Evolutionary conservation across 2,113 vertebrate genomes (phyloP).

Genomic region (Phainopepla nitens): DNA sequence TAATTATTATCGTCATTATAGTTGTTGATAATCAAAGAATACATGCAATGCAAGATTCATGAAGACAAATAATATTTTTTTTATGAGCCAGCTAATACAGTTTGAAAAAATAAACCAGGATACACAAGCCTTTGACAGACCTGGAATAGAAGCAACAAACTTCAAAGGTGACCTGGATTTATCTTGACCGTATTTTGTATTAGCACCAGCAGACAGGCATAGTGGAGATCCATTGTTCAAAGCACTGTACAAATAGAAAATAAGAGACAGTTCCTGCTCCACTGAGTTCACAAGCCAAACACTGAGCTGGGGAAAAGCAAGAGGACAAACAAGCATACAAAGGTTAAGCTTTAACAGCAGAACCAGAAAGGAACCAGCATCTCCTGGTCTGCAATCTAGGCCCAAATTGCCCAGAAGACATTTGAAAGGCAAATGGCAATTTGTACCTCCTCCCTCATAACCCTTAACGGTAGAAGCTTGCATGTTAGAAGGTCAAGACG

Average conservation of each 20-base stretch:
- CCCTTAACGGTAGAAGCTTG: not conserved
- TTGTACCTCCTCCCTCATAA: not conserved
- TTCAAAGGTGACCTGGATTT: conserved; percentile 1
- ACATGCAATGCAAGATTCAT: not conserved
- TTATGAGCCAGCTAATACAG: not conserved
- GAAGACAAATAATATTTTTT: not conserved
- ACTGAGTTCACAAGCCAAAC: not conserved
- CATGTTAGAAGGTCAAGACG: not conserved
- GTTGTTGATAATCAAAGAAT: not conserved
- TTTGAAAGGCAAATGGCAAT: not conserved
- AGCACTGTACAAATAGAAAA: conserved; percentile 1
- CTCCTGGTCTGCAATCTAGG: not conserved
- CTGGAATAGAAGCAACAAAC: not conserved
- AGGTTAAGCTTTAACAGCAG: not conserved
- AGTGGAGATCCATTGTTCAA: not conserved
- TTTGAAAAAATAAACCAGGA: not conserved
- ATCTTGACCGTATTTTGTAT: not conserved
- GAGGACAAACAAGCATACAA: not conserved
- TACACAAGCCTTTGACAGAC: not conserved
- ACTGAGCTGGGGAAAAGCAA: not conserved
- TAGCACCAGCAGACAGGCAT: not conserved
- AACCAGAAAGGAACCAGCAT: not conserved
- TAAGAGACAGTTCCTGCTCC: not conserved
- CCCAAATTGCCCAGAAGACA: not conserved
- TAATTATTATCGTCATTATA: not conserved